Base-by-base conservation (phyloP, 2,888 invertebrate species). In the Tuta absoluta region DNA sequence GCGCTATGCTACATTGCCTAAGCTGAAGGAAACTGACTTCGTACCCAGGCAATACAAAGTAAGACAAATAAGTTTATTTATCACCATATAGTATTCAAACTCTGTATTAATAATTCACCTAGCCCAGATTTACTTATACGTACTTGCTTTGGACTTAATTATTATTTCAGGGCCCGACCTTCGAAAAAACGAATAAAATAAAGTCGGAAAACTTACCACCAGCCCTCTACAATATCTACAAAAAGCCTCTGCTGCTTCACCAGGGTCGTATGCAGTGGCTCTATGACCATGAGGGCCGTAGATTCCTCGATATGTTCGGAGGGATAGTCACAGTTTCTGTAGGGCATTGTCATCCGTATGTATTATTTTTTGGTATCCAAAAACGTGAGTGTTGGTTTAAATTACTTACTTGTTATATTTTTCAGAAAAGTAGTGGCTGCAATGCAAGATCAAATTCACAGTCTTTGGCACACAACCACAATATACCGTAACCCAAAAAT, bases 241-340 rank as follows among this genome's bases (percentile, higher is more conserved):
- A 95, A 79, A 94, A 94, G 68, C 98, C 98, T 0, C 76, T 99
- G 51, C 91, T 98, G 8, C 90, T 99, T 0, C 94, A 96, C 77
- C 96, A 96, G 76, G 98, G 97, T 0, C 93, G 95, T 77, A 97
- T 96, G 94, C 99, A 99, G 85, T 99, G 97, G 96, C 85, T 99
- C 5, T 99, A 94, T 85, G 98, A 99, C 84, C 93, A 96, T 69
- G 93, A 94, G 63, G 98, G 98, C 3, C 94, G 93, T 69, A 93
- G 97, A 74, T 99, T 98, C 85, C 92, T 99, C 70, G 99, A 99
- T 84, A 94, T 99, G 92, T 98, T 98, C 81, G 99, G 95, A 5
- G 99, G 99, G 8, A 99, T 99, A 73, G 98, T 98, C 17, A 99
- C 99, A 0, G 97, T 99, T 48, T 98, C 98, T 63, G 98, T 99